Evolutionary conservation across 2,797 vertebrate genomes (phyloP).

Genomic region (Xyrichtys novacula): DNA sequence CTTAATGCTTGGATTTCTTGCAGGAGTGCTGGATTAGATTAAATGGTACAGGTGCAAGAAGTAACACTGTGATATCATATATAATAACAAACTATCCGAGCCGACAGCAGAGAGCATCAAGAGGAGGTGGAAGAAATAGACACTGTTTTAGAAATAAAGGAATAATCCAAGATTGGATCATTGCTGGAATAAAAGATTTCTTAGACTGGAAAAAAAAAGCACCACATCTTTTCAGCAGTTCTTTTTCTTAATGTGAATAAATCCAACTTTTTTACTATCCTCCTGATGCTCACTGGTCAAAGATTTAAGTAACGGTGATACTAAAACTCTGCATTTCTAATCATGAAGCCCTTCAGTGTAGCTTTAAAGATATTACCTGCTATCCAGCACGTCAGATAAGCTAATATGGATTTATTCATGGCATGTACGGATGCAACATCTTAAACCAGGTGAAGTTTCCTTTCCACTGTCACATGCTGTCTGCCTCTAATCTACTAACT

Average conservation of each 20-base stretch:
- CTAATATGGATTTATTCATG: conserved; percentile 14
- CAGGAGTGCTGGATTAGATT: conserved; percentile 13
- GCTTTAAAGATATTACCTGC: conserved; percentile 10
- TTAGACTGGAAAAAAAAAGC: not conserved
- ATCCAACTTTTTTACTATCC: conserved; percentile 13
- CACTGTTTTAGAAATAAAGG: conserved; percentile 16
- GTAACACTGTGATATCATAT: conserved; percentile 5
- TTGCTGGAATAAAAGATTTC: not conserved
- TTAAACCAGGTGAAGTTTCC: conserved; percentile 16
- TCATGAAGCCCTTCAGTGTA: conserved; percentile 10
- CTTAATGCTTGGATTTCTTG: not conserved
- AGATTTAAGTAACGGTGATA: conserved; percentile 6
- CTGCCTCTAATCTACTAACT: conserved; percentile 46
- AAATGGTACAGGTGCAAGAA: not conserved
- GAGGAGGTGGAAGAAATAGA: conserved; percentile 8
- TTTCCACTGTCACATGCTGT: conserved; percentile 5
- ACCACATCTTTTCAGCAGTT: not conserved
- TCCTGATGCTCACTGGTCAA: conserved; percentile 36
- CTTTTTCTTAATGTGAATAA: not conserved
- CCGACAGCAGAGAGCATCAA: conserved; percentile 41
- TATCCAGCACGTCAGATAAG: conserved; percentile 23
- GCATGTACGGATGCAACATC: conserved; percentile 41
- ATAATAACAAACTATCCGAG: not conserved
- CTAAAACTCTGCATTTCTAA: conserved; percentile 60
- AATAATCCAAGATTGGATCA: not conserved